Evolutionary conservation across 1,140 invertebrate genomes (phyloP).

Genomic region (Bombus superbus): DNA sequence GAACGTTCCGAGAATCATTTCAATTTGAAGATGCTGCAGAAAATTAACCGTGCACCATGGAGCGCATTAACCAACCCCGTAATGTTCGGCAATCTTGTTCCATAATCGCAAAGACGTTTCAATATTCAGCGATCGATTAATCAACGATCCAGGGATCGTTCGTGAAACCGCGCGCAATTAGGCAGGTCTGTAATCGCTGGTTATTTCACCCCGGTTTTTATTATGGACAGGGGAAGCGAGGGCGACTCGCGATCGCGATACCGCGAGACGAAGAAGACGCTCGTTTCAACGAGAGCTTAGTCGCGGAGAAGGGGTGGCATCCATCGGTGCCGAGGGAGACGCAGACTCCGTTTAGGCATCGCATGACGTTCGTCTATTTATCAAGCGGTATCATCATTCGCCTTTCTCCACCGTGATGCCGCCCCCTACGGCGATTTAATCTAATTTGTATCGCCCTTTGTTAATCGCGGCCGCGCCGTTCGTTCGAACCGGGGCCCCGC

Average conservation of each 20-base stretch:
- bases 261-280: neutral
- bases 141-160: neutral
- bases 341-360: conserved; percentile 76
- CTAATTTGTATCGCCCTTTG: conserved; percentile 82
- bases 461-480: conserved; percentile 78
- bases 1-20: neutral
- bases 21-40: neutral
- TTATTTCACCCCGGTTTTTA: neutral
- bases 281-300: neutral
- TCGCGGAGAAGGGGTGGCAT: conserved; percentile 1
- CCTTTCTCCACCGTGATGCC: conserved; percentile 78
- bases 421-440: conserved; percentile 82
- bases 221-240: too few species aligned
- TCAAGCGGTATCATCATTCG: conserved; percentile 82
- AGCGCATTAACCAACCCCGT: neutral
- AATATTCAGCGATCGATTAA: conserved; percentile 23
- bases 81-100: neutral
- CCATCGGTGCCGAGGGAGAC: conserved; percentile 54
- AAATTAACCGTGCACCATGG: neutral
- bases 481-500: conserved; percentile 74
- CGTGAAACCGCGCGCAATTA: neutral
- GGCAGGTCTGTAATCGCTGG: neutral
- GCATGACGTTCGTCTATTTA: conserved; percentile 82
- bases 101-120: neutral
- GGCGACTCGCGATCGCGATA: neutral